Conservation (phyloP, 2,888 invertebrate species). For the Hecatera dysodea region DNA sequence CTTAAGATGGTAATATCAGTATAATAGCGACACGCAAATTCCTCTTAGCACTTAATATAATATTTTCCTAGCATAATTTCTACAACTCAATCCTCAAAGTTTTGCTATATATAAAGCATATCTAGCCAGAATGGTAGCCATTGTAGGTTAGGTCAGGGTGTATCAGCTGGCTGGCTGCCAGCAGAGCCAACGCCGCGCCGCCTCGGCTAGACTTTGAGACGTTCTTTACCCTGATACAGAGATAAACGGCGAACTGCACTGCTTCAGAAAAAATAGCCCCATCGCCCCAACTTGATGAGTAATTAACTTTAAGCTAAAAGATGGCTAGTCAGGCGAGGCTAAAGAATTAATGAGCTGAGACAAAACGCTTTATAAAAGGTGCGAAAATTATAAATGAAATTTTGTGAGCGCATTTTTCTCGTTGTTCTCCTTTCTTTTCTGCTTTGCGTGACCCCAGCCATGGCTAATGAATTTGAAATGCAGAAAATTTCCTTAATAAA, state of each 20-base stretch:
- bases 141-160: conserved; percentile 67
- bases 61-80: conserved; percentile 22
- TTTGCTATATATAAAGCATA: conserved; percentile 44
- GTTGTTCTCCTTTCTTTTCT: conserved; percentile 9
- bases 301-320: conserved; percentile 70
- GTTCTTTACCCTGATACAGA: conserved; percentile 72
- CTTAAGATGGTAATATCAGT: background rate
- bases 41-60: background rate
- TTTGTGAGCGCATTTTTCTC: conserved; percentile 27
- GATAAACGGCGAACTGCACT: conserved; percentile 73
- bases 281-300: conserved; percentile 60
- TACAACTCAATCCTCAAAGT: conserved; percentile 30
- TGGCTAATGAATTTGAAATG: background rate
- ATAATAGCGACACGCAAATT: background rate
- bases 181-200: conserved; percentile 62
- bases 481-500: background rate
- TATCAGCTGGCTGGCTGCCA: conserved; percentile 77
- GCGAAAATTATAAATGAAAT: conserved; percentile 51
- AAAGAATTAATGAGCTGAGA: conserved; percentile 47
- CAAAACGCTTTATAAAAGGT: conserved; percentile 36
- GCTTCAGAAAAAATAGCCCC: conserved; percentile 67
- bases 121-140: conserved; percentile 47
- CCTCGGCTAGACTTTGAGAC: conserved; percentile 72
- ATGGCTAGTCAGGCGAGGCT: conserved; percentile 47
- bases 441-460: conserved; percentile 13